Percentiles rank a stretch among this genome's conserved stretches.
These are phyloP conservation scores for Thamnophis elegans DNA, from an alignment of 2,797 vertebrate genomes.

Conservation along the genomic window DNA sequence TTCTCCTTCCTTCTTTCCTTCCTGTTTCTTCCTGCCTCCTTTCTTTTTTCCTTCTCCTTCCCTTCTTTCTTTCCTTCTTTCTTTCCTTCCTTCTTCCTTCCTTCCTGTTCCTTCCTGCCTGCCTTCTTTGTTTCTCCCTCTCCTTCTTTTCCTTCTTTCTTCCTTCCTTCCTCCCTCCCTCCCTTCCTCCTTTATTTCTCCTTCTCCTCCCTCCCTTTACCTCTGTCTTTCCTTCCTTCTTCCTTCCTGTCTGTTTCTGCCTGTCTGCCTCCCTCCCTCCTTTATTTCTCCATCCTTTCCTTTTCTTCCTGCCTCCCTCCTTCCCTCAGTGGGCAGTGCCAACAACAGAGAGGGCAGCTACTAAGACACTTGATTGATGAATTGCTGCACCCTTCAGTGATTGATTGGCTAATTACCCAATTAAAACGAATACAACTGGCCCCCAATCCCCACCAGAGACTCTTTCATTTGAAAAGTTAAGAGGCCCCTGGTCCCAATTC, in stretches of 20 bases:
- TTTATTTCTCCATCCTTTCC: too few relatives aligned
- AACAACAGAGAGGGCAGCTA: not conserved
- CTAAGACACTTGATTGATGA: conserved; percentile 13
- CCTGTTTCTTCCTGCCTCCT: too few relatives aligned
- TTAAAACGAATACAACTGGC: conserved; percentile 31
- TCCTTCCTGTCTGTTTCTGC: not conserved
- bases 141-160: too few relatives aligned
- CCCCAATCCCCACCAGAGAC: conserved; percentile 18
- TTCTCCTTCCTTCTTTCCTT: too few relatives aligned
- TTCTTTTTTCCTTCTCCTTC: not conserved
- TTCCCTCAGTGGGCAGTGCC: too few relatives aligned
- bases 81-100: too few relatives aligned
- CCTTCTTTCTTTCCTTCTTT: too few relatives aligned
- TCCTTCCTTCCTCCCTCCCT: too few relatives aligned
- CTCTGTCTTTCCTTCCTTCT: not conserved
- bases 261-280: too few relatives aligned
- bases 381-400: conserved; percentile 25
- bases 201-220: not conserved
- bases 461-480: not conserved
- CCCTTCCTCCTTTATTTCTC: fast-evolving
- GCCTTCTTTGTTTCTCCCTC: too few relatives aligned
- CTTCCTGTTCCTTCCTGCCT: too few relatives aligned
- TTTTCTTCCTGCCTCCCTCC: not conserved
- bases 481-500: not conserved
- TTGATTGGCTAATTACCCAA: conserved; percentile 38